Evolutionary conservation across 1,140 invertebrate genomes (phyloP), one percentile per base, ranked within the genome.

Genomic region (Gryllus bimaculatus): DNA sequence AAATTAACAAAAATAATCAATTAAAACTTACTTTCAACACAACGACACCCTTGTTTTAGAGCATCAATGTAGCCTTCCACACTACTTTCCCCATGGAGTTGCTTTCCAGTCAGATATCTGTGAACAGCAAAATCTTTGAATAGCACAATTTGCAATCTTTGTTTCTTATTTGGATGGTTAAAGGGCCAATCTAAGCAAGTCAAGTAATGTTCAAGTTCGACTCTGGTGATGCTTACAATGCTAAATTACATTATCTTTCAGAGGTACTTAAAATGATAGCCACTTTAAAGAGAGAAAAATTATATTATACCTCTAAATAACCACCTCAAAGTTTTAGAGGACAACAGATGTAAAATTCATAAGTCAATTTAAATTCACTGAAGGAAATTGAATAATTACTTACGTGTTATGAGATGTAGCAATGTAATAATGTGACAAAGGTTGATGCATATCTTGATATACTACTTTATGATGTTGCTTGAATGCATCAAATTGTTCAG

Each of bases 381-480:
- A 73, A n/a, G 66, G n/a, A 73, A 13, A 15, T 73, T n/a, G 66
- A 7, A 20, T 47, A 13, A 2, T 49, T 78, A 83, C 84, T 84
- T 83, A 91, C 88, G 91, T 91, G 82, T 92, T 92, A 83, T 92
- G 89, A 20, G 91, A 92, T 12, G 90, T 88, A 10, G 90, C 87
- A 74, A 92, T 91, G 83, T 88, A 92, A 82, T 93, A 92, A 83
- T 92, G 87, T 74, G 85, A 83, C 47, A 93, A 83, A 8, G 91
- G 91, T 78, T 88, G 87, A 18, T 81, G 86, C 91, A 92, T 92
- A 82, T 92, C 89, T 81, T 91, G 89, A 82, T 87, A 88, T 15
- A 91, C 86, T 15, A 79, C 82, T 66, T 81, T 80, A 78, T 87
- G 84, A 47, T 83, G 78, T 18, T 78, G 73, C 78, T 86, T 84